Base-by-base conservation (phyloP, 2,113 vertebrate species). In the Neogobius melanostomus region DNA sequence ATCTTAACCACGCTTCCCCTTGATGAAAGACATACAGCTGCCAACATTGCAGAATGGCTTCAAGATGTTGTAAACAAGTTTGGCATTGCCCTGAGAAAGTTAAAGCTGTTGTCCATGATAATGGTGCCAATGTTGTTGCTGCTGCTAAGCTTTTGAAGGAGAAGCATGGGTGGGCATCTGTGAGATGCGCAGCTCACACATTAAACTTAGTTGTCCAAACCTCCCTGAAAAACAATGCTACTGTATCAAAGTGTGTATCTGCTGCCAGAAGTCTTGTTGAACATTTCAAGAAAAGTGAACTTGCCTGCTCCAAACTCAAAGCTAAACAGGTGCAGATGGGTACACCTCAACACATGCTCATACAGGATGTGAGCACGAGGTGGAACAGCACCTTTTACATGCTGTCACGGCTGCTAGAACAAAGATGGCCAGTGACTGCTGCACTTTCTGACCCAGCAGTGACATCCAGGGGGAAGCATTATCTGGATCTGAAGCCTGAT, bases 261-360 rank as follows among this genome's bases (percentile, higher is more conserved):
- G 48, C 71, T 49, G 48, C 68, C 11, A 64, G 65, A 64, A 48
- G 69, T 52, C 68, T 81, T 15, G 67, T 77, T 0, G 44, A 83
- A 64, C 69, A 83, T 46, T 79, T 86, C 52, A 76, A 76, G 5
- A 83, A 60, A 14, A 88, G 70, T 65, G 75, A 87, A 8, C 12
- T 75, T 28, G 80, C 74, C 46, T 64, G 69, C 62, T 56, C 61
- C 6, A 82, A 76, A 7, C 47, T 84, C 1, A 79, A 74, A 28
- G 62, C 54, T 1, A 84, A 77, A 45, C 77, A 81, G 66, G 28
- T 79, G 8, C 50, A 75, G 61, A 65, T 71, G 69, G 67, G 45
- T 21, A 47, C 14, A 6, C 10, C 6, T 4, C n/a, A 47, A 0
- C 11, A 66, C 56, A 71, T 53, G 43, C 49, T 77, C 15, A 15